Percentiles rank a stretch among this genome's conserved stretches.
Evolutionary conservation across 2,113 vertebrate species (phyloP).

Genomic region (Macaca nemestrina): DNA sequence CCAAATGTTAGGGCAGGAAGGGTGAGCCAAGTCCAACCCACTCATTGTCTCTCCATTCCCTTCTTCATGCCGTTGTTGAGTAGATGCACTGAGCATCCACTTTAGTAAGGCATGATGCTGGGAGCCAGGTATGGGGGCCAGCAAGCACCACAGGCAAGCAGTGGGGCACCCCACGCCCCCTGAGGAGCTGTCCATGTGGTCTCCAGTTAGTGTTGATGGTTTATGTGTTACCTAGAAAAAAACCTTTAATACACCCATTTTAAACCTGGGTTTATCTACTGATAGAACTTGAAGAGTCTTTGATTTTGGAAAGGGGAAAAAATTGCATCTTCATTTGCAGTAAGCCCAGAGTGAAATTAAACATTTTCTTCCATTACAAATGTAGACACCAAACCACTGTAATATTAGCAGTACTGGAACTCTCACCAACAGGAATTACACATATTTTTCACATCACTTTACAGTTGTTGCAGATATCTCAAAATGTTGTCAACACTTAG

Average conservation of each 20-base stretch:
- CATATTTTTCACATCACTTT: neutral
- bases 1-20: neutral
- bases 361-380: neutral
- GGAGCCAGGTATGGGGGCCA: neutral
- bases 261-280: neutral
- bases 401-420: neutral
- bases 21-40: neutral
- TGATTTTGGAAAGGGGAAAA: slow-evolving; percentile 14
- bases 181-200: neutral
- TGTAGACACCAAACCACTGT: neutral
- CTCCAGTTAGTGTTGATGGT: neutral
- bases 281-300: neutral
- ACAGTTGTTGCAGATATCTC: neutral
- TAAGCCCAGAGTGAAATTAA: slow-evolving; percentile 32
- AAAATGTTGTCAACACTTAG: neutral
- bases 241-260: neutral
- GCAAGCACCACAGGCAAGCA: neutral
- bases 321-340: neutral
- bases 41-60: neutral
- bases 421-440: neutral
- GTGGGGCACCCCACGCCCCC: neutral
- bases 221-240: neutral
- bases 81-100: neutral
- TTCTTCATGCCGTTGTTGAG: neutral
- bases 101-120: neutral